Conservation (phyloP, 1,140 invertebrate species). For the Pygmarrhopalites habei region DNA sequence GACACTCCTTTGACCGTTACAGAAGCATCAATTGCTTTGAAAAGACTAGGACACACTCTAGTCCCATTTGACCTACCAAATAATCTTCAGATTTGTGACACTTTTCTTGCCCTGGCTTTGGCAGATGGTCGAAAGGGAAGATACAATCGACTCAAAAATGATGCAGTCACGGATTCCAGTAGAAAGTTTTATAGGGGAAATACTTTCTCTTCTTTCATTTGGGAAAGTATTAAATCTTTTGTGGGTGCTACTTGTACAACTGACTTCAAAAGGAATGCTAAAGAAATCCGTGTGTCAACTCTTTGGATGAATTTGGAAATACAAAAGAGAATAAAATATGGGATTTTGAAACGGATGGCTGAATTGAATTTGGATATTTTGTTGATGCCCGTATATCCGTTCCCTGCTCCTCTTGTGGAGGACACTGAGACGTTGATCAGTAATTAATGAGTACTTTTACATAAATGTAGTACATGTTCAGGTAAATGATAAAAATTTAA, state of each 20-base stretch:
- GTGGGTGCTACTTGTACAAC: not conserved
- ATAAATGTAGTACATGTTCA: too few relatives aligned
- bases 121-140: slow-evolving; percentile 11
- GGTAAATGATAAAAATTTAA: too few relatives aligned
- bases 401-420: slow-evolving; percentile 10
- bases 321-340: slow-evolving; percentile 16
- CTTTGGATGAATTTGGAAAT: slow-evolving; percentile 15
- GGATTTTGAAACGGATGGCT: slow-evolving; percentile 22
- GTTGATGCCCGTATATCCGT: slow-evolving; percentile 16
- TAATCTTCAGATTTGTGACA: not conserved
- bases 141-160: not conserved
- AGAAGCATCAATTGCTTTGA: slow-evolving; percentile 17
- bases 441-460: too few relatives aligned
- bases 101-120: not conserved
- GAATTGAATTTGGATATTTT: slow-evolving; percentile 20
- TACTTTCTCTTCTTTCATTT: too few relatives aligned
- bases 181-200: not conserved
- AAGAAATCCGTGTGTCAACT: slow-evolving; percentile 10
- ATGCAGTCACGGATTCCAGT: not conserved
- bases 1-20: slow-evolving; percentile 21
- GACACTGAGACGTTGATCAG: slow-evolving; percentile 24
- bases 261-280: slow-evolving; percentile 6
- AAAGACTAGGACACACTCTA: slow-evolving; percentile 24
- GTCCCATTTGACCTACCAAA: slow-evolving; percentile 21
- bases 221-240: too few relatives aligned